Evolutionary conservation across 2,797 vertebrate genomes (phyloP).

Genomic region (Erethizon dorsatum): DNA sequence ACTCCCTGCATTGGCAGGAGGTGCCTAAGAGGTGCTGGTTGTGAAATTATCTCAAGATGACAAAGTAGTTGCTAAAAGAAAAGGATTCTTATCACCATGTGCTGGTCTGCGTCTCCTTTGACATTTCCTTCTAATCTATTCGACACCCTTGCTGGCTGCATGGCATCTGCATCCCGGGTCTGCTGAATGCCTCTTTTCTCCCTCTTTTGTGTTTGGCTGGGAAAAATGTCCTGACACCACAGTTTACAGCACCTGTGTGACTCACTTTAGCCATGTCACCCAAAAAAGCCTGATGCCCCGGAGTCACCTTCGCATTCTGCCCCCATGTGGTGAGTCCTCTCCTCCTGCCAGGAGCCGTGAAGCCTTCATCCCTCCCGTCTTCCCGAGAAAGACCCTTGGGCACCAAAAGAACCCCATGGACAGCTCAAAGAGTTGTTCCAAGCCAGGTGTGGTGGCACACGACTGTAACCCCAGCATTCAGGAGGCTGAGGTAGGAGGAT

Average conservation of each 20-base stretch:
- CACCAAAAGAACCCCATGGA: neutral
- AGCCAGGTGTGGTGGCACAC: too few relatives aligned
- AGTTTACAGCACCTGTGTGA: fast-evolving
- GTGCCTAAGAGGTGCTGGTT: fast-evolving
- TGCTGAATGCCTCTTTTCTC: neutral
- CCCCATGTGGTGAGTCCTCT: too few relatives aligned
- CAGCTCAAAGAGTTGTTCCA: neutral
- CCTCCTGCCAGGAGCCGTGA: neutral
- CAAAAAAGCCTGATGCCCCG: fast-evolving
- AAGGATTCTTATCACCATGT: fast-evolving
- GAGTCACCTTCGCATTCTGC: neutral
- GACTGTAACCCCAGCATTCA: too few relatives aligned
- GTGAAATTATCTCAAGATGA: fast-evolving
- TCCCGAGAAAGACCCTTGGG: fast-evolving
- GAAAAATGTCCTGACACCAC: neutral
- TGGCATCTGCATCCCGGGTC: neutral
- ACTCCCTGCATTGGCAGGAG: fast-evolving
- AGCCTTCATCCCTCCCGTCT: fast-evolving
- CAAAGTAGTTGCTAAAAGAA: neutral
- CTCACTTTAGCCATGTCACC: neutral
- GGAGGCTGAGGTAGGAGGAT: too few relatives aligned
- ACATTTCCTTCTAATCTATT: neutral
- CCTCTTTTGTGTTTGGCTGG: neutral
- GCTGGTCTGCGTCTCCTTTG: fast-evolving
- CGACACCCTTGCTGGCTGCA: fast-evolving